Percentiles rank a stretch among this genome's conserved stretches.
These are phyloP conservation scores for Ascaphus truei DNA, from an alignment of 2,113 vertebrate species.

Conservation along the genomic window DNA sequence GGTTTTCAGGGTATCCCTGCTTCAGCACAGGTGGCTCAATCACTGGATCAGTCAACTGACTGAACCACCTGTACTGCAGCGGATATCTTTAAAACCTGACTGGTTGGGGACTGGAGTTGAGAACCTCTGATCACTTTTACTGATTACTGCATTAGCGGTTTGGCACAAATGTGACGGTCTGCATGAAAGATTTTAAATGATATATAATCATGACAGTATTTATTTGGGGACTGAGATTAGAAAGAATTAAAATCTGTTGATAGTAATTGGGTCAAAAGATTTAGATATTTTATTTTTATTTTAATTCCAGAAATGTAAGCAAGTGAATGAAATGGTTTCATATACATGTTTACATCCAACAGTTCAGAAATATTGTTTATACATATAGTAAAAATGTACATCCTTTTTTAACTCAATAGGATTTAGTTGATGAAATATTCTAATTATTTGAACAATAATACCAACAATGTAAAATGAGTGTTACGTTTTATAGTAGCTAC, in stretches of 20 bases:
- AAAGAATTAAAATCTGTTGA: conserved; percentile 66
- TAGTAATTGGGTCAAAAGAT: conserved; percentile 74
- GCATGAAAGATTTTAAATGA: no score
- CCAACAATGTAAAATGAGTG: conserved; percentile 44
- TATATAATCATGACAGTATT: no score
- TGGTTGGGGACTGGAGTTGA: no score
- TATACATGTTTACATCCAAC: conserved; percentile 79
- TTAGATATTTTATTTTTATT: conserved; percentile 78
- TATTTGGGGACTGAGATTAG: no score
- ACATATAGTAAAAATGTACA: conserved; percentile 75
- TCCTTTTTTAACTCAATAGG: conserved; percentile 45
- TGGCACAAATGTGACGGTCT: no score
- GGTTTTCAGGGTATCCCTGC: no score
- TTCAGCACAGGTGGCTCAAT: no score
- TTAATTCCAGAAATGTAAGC: conserved; percentile 72
- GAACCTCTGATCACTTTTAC: no score
- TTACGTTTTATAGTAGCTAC: conserved; percentile 45
- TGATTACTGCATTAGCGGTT: no score
- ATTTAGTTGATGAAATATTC: conserved; percentile 50
- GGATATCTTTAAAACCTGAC: no score
- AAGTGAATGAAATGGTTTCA: conserved; percentile 75
- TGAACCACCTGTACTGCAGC: no score
- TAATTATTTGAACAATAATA: conserved; percentile 49
- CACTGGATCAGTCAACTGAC: no score
- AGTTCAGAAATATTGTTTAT: conserved; percentile 73